Base-by-base conservation (phyloP, 2,888 invertebrate genomes). In the Reticulitermes lucifugus region DNA sequence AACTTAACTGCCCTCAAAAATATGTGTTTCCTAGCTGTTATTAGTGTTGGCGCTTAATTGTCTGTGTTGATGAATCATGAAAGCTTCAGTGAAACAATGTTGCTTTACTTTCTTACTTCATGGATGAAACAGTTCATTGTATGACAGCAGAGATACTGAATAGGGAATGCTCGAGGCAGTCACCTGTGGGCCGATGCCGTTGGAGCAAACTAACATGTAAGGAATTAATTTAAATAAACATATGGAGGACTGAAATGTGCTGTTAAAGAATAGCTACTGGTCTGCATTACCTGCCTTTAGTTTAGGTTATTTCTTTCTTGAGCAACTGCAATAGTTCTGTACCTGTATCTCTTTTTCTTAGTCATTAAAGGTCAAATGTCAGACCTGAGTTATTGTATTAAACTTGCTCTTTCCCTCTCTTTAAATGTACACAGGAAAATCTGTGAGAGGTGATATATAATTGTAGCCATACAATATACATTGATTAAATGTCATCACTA, bases 21-120 rank as follows among this genome's bases (percentile, higher is more conserved):
- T 77, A 18, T n/a, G 46, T 51, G 77, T 77, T 77, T 46, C 22
- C 51, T 77, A 77, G 46, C 5, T 77, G 77, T 77, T 77, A 46
- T 46, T 35, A 75, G 22, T 75, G 43, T 75, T 71, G 75, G 75
- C 75, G 43, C 75, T 81, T 81, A 41, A 60, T 60, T 41, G 35
- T 81, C 43, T 43, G 46, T 70, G 70, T 81, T 79, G 81, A 81
- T 81, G 81, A 70, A 81, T 22, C 46, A 70, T 25, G 46, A 81
- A 81, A 46, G 81, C 81, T 81, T 81, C n/a, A 70, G 55, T 80
- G 41, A 73, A 73, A 71, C 46, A 77, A 22, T 77, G 51, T 77
- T 46, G 77, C 77, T 77, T 46, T 46, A n/a, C 77, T 51, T 46
- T n/a, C 75, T 43, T 75, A 75, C 22, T 75, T 75, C 21, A 43